Conservation (phyloP, 2,113 vertebrate genomes). For the Hystrix brachyura region DNA sequence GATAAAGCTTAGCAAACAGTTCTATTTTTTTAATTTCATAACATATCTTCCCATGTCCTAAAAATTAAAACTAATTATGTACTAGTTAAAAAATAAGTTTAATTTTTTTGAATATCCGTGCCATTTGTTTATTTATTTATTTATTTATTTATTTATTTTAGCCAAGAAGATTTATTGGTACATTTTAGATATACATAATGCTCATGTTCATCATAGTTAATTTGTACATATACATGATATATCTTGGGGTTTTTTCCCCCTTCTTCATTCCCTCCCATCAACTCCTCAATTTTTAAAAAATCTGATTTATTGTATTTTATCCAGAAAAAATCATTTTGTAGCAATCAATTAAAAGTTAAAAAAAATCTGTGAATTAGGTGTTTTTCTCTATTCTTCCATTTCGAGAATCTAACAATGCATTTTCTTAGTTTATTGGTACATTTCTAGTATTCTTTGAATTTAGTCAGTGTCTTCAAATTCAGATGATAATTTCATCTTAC, state of each 20-base stretch:
- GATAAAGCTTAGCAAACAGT: slow-evolving; percentile 4
- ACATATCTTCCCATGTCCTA: not conserved
- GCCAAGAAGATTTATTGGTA: no score
- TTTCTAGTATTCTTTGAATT: slow-evolving; percentile 46
- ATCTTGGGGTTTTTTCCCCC: no score
- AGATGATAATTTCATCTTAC: slow-evolving; percentile 19
- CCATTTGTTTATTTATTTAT: no score
- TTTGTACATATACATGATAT: no score
- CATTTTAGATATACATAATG: no score
- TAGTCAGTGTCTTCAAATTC: slow-evolving; percentile 9
- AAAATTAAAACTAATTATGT: slow-evolving; percentile 38
- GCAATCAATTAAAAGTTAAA: not conserved
- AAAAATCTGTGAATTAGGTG: not conserved
- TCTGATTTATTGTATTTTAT: slow-evolving; percentile 31
- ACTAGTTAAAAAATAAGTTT: not conserved
- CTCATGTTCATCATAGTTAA: no score
- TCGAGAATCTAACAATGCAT: slow-evolving; percentile 5
- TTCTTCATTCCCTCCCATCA: no score
- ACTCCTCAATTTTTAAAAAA: not conserved
- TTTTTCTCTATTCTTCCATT: not conserved
- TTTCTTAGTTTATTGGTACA: not conserved
- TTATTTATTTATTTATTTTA: no score
- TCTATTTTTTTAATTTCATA: slow-evolving; percentile 10
- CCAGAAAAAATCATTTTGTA: not conserved
- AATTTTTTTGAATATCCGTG: no score